Percentiles rank a stretch among this genome's conserved stretches.
phyloP scores from a whole-genome alignment of 2,113 vertebrate genomes.

The Megaceryle maxima region DNA sequence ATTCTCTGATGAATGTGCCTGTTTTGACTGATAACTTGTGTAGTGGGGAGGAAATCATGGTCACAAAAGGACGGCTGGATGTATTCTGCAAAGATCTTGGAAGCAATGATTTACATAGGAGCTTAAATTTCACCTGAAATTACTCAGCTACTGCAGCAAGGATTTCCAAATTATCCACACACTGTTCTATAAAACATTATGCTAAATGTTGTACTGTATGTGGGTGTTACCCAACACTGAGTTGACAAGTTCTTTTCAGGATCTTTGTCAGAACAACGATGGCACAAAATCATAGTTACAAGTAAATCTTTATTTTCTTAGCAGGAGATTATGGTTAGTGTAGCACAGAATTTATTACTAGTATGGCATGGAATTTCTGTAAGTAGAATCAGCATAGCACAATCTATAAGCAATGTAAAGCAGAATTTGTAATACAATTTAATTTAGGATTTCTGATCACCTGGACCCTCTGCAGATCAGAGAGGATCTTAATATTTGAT shows the following conservation, averaged over 20 bases:
- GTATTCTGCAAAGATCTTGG: not conserved
- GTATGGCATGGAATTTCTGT: not conserved
- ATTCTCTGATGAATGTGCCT: not conserved
- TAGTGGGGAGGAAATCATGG: not conserved
- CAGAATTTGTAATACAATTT: not conserved
- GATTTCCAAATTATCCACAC: not conserved
- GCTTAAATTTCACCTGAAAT: not conserved
- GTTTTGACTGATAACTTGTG: not conserved
- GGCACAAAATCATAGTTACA: not conserved
- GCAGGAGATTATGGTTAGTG: not conserved
- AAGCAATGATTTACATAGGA: not conserved
- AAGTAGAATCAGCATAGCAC: not conserved
- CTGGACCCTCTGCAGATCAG: not conserved
- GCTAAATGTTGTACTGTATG: not conserved
- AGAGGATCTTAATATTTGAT: not conserved
- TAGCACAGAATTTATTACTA: not conserved
- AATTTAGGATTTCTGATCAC: not conserved
- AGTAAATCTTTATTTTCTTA: not conserved
- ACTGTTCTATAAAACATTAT: not conserved
- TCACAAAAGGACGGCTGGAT: not conserved
- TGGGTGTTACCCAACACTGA: not conserved
- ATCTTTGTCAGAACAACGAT: not conserved
- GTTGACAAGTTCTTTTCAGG: not conserved
- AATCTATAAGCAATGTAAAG: too few relatives aligned
- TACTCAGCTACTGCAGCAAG: not conserved